Percentiles rank a stretch among this genome's conserved stretches.
Conservation (phyloP, 64 coral and sea anemone species). For the Stichodactyla helianthus region DNA sequence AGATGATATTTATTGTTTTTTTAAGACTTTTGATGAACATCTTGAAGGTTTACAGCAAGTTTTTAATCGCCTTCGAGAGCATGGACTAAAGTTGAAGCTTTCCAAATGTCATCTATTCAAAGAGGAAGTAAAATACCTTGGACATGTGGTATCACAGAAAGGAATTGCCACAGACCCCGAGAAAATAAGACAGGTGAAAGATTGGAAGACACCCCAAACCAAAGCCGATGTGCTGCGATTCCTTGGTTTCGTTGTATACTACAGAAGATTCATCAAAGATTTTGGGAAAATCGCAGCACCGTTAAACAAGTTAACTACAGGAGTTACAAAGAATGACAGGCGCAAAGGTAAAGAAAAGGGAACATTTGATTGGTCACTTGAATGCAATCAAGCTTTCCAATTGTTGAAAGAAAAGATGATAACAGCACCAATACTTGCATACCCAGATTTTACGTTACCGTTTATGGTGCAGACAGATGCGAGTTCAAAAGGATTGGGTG, state of each 20-base stretch:
- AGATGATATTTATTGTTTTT: constrained; percentile 26
- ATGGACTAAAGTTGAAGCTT: constrained; percentile 27
- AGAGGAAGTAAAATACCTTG: constrained; percentile 31
- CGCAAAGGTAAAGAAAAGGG: neutral
- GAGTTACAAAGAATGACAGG: neutral
- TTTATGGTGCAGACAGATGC: constrained; percentile 42
- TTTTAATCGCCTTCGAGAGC: constrained; percentile 15
- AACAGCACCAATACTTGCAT: constrained; percentile 28
- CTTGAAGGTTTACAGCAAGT: constrained; percentile 14
- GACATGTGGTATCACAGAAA: constrained; percentile 26
- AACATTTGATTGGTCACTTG: constrained; percentile 31
- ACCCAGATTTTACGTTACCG: neutral
- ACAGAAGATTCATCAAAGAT: neutral
- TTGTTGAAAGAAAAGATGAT: constrained; percentile 3
- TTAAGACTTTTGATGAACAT: constrained; percentile 22
- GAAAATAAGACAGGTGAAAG: neutral
- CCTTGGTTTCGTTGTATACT: constrained; percentile 53
- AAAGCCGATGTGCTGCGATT: constrained; percentile 42
- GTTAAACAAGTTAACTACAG: constrained; percentile 3
- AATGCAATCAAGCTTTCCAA: constrained; percentile 30
- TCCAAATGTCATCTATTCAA: constrained; percentile 36
- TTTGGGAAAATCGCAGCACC: constrained; percentile 33
- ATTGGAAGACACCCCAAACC: constrained; percentile 23
- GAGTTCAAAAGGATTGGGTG: constrained; percentile 14
- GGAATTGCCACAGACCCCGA: constrained; percentile 38